Evolutionary conservation across 2,797 vertebrate genomes (phyloP), one percentile per base, ranked within the genome.

Genomic region (Sebastes cheni): DNA sequence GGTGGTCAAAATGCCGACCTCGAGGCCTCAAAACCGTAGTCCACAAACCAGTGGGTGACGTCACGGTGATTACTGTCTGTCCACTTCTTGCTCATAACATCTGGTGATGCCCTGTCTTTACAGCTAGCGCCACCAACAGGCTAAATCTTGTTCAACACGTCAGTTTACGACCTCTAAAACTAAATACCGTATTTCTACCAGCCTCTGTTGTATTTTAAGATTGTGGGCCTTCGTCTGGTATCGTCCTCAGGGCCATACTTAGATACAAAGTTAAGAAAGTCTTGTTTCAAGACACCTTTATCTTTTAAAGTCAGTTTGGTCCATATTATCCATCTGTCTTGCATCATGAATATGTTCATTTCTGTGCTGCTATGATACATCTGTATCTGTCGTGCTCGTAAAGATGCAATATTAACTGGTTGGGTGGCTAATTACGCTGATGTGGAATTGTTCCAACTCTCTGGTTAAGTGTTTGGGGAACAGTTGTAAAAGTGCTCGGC

Each of bases 401-500:
- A 54, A 65, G 27, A 75, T 68, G 54, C 34, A 50, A 67, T 71
- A 74, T 61, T 62, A 75, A 65, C 62, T 60, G 61, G 25, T 56
- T 13, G 32, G 16, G 65, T 27, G 59, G 69, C 30, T 86, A 70
- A 90, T 91, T 83, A 83, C 59, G 55, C 61, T 64, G 76, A 59
- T 23, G 79, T 77, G 72, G 67, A 67, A 75, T 65, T 46, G 29
- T 6, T 65, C 72, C 72, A 75, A 27, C 58, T 73, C 58, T 79
- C 68, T 68, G 79, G 66, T 73, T 67, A 70, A 70, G 18, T 58
- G 68, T 81, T 79, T 75, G 29, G 70, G 58, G 54, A 34, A 6
- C 83, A 71, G 85, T 66, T 52, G 56, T 89, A 72, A 86, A 87
- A 77, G 36, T 67, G 34, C 69, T 84, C 2, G 3, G 60, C 59